Base-by-base conservation (phyloP, 2,888 invertebrate genomes). In the Belgica antarctica region DNA sequence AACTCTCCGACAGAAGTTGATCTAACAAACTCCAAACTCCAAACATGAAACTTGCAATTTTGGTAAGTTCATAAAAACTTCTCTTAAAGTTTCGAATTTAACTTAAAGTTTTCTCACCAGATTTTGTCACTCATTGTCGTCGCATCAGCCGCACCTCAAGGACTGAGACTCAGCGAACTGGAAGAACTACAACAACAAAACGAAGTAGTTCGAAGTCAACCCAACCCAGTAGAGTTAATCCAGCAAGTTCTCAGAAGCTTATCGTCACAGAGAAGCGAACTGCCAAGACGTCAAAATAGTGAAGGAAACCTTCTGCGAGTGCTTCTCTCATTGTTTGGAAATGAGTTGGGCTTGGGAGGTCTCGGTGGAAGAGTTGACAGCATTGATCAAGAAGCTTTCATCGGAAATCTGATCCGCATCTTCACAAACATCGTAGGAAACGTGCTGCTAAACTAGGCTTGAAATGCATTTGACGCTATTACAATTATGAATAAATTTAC, bases 61-160 rank as follows among this genome's bases (percentile, higher is more conserved):
- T 52, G 52, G 52, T 52, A 52, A 52, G 22, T 52, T 52, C 22
- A 22, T 22, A 52, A 8, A 31, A 31, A 31, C 34, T 31, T 31
- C n/a, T n/a, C n/a, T 41, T 52, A 3, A 17, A 52, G 22, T 22
- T 41, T 41, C n/a, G 52, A 52, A 52, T 22, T 7, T 52, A 4
- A 22, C n/a, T 22, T 4, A 22, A 52, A 52, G 2, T 10, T 19
- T 8, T 52, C 22, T 52, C 52, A 8, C 3, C 22, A 52, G 52
- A 22, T 52, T 19, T n/a, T 52, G 7, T 4, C 52, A 3, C 22
- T 52, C 5, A 22, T 52, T 22, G 52, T 52, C 12, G n/a, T 52
- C 22, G 52, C 52, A 17, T 19, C 52, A 8, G 52, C 52, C 5
- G n/a, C 7, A 8, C 52, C 52, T 7, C 52, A 52, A 52, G 52